Evolutionary conservation across 2,888 invertebrate genomes (phyloP).

Genomic region (Chrysomela aeneicollis): DNA sequence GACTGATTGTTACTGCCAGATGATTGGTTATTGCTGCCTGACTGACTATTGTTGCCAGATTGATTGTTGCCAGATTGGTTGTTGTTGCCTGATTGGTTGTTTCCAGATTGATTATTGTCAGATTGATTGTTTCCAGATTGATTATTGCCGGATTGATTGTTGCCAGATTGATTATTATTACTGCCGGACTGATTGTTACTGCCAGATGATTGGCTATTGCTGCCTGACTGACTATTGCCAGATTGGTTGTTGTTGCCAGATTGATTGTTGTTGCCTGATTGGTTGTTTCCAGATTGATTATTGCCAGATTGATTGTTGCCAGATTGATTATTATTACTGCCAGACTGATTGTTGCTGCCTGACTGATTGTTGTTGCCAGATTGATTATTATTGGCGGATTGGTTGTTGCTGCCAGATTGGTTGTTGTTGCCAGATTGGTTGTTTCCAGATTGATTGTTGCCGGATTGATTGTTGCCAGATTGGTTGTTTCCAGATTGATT

Average conservation of each 20-base stretch:
- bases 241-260: constrained; percentile 9
- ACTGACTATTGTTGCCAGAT: background rate
- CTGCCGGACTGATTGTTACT: constrained; percentile 35
- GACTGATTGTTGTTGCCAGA: too few relatives aligned
- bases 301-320: too few relatives aligned
- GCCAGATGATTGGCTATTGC: constrained; percentile 36
- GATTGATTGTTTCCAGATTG: background rate
- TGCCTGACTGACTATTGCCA: constrained; percentile 31
- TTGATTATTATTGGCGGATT: too few relatives aligned
- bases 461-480: too few relatives aligned
- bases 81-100: background rate
- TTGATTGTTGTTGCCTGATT: too few relatives aligned
- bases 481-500: too few relatives aligned
- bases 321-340: too few relatives aligned
- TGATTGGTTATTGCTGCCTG: background rate
- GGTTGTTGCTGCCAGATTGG: too few relatives aligned
- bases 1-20: background rate
- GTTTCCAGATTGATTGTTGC: too few relatives aligned
- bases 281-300: too few relatives aligned
- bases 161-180: constrained; percentile 30
- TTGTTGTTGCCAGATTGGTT: too few relatives aligned
- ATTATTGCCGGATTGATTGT: constrained; percentile 22
- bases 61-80: background rate
- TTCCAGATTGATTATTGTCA: background rate
- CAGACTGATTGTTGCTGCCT: too few relatives aligned